These are phyloP conservation scores for Sitobion miscanthi DNA, from an alignment of 1,140 invertebrate species.

Conservation along the genomic window DNA sequence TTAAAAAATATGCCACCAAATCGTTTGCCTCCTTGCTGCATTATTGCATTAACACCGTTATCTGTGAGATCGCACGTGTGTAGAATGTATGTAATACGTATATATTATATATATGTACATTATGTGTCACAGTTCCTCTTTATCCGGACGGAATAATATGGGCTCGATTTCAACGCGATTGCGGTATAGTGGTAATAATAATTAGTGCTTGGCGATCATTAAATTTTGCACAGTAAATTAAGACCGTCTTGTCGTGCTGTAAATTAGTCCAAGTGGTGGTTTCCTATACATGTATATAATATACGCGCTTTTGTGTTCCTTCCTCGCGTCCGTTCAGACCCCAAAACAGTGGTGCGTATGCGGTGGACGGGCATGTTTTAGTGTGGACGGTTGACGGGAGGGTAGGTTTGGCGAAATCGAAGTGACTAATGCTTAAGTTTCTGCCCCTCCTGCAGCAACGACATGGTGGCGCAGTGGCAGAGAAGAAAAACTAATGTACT, in stretches of 20 bases:
- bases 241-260: constrained; percentile 27
- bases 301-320: constrained; percentile 20
- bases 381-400: not conserved
- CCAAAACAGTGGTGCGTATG: not conserved
- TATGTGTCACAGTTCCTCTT: not conserved
- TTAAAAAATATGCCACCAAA: not conserved
- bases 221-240: constrained; percentile 31
- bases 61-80: not conserved
- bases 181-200: constrained; percentile 14
- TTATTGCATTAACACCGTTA: not conserved
- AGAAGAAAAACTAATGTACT: constrained; percentile 43
- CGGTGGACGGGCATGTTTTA: not conserved
- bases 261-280: constrained; percentile 41
- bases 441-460: not conserved
- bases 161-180: constrained; percentile 25
- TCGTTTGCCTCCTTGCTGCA: not conserved
- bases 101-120: not conserved
- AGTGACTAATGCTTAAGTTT: constrained; percentile 53
- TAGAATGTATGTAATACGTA: not conserved
- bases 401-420: constrained; percentile 36
- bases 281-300: constrained; percentile 14
- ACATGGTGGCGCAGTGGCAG: not conserved
- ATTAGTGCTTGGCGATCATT: constrained; percentile 33
- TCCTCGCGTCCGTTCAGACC: not conserved
- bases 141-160: not conserved